Conservation (phyloP, 1,140 invertebrate genomes). For the Trinorchestia longiramus region DNA sequence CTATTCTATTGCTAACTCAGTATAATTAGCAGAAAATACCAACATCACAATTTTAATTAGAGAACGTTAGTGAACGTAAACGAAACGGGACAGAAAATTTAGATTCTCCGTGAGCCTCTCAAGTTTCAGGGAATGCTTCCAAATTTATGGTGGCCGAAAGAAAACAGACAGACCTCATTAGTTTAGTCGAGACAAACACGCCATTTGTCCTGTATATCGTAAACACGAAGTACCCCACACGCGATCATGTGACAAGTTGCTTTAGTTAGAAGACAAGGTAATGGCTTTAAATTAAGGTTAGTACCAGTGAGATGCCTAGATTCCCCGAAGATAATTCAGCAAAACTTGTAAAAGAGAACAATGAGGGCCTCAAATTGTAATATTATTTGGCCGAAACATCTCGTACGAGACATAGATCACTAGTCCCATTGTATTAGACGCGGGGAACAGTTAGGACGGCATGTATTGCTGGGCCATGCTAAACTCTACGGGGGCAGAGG, state of each 20-base stretch:
- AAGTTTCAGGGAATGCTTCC: neutral
- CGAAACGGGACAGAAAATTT: neutral
- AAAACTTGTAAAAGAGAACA: neutral
- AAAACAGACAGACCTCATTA: neutral
- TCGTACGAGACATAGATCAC: too few relatives aligned
- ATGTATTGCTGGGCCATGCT: neutral
- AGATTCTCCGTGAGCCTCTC: neutral
- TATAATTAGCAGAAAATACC: neutral
- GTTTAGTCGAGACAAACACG: neutral
- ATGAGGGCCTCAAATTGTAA: neutral
- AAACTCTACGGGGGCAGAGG: neutral
- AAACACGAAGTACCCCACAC: neutral
- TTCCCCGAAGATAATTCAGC: neutral
- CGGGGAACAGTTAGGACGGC: neutral
- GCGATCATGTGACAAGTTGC: neutral
- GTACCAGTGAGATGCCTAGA: neutral
- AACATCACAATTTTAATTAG: neutral
- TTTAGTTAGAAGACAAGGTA: neutral
- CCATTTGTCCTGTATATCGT: neutral
- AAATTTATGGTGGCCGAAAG: neutral
- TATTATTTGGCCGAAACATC: too few relatives aligned
- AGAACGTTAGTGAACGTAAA: neutral
- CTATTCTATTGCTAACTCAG: neutral
- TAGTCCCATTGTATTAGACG: too few relatives aligned
- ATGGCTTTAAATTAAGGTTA: neutral